These are phyloP conservation scores for Capra hircus DNA, from an alignment of 2,113 vertebrate species.

Conservation along the genomic window DNA sequence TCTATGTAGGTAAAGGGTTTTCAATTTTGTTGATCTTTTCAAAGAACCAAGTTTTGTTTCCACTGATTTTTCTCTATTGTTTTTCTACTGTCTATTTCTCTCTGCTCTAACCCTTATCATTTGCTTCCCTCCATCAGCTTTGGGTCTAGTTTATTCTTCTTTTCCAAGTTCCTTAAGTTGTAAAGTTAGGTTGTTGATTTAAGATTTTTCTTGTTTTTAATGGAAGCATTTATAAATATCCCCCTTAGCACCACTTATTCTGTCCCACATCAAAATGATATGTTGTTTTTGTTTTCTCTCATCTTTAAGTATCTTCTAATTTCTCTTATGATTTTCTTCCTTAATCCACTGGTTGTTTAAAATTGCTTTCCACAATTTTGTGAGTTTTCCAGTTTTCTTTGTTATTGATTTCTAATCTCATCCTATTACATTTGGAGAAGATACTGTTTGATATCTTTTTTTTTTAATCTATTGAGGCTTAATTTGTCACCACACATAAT, in stretches of 20 bases:
- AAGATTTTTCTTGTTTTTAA: neutral
- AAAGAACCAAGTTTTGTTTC: neutral
- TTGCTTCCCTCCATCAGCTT: neutral
- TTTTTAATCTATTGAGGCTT: neutral
- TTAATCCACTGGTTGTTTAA: neutral
- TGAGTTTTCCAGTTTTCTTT: neutral
- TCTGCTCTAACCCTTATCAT: neutral
- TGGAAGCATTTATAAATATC: neutral
- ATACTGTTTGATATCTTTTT: neutral
- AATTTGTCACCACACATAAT: neutral
- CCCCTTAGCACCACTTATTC: neutral
- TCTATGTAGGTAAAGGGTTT: neutral
- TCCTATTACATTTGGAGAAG: neutral
- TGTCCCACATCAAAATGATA: neutral
- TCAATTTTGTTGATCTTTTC: neutral
- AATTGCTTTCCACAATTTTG: neutral
- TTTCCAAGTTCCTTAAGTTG: neutral
- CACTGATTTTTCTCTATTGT: neutral
- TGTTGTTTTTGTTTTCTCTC: neutral
- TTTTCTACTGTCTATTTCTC: neutral
- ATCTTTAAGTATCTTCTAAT: neutral
- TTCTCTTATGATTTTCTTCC: neutral
- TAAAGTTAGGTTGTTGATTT: neutral
- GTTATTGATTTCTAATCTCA: neutral
- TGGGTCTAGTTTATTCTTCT: neutral